Conservation (phyloP, 2,888 invertebrate genomes). For the Calliopum simillimum region DNA sequence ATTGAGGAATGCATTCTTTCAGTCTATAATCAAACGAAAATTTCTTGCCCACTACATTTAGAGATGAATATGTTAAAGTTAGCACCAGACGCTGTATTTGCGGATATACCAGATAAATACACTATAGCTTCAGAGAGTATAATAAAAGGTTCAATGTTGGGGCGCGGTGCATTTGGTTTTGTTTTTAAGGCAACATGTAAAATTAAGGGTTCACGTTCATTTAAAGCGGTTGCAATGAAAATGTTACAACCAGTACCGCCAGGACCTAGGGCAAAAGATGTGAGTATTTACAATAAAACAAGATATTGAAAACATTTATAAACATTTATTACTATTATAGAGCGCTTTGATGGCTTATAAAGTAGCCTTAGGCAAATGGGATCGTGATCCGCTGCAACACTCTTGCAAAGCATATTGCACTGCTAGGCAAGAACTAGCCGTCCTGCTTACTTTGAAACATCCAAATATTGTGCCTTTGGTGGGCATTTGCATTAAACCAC, state of each 20-base stretch:
- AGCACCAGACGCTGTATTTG: slow-evolving; percentile 94
- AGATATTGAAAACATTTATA: background rate
- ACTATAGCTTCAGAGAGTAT: slow-evolving; percentile 87
- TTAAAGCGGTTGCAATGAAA: slow-evolving; percentile 89
- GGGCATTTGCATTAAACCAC: slow-evolving; percentile 89
- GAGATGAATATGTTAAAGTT: slow-evolving; percentile 80
- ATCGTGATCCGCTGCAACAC: slow-evolving; percentile 89
- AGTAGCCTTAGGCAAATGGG: slow-evolving; percentile 90
- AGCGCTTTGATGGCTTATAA: slow-evolving; percentile 67
- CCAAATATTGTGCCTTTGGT: slow-evolving; percentile 92
- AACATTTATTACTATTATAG: slow-evolving; percentile 44
- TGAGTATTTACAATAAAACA: slow-evolving; percentile 42
- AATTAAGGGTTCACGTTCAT: slow-evolving; percentile 70
- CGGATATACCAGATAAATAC: slow-evolving; percentile 86
- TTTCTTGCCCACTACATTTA: slow-evolving; percentile 85
- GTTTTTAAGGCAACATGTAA: slow-evolving; percentile 87
- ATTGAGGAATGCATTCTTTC: slow-evolving; percentile 96
- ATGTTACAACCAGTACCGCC: slow-evolving; percentile 95
- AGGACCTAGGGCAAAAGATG: slow-evolving; percentile 68
- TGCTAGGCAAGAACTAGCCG: slow-evolving; percentile 92
- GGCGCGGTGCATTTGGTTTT: slow-evolving; percentile 98
- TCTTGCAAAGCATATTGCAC: slow-evolving; percentile 97
- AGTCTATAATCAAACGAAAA: slow-evolving; percentile 78
- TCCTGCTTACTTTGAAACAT: slow-evolving; percentile 86
- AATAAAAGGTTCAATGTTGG: slow-evolving; percentile 80